Conservation (phyloP, 2,797 vertebrate species). For the Phylloscopus collybita region DNA sequence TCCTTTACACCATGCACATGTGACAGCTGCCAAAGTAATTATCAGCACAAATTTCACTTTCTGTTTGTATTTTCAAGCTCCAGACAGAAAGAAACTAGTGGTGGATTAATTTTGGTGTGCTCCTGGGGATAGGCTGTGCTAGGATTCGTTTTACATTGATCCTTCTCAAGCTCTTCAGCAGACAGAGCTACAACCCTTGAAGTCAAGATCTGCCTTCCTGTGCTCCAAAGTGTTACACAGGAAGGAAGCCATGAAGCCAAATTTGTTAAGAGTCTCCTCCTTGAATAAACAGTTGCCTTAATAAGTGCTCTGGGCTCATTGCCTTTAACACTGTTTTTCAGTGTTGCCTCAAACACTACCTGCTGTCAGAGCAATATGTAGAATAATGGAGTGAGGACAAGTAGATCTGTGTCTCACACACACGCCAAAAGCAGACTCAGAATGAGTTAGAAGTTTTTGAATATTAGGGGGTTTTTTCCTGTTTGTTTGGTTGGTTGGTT, state of each 20-base stretch:
- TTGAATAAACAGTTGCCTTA: neutral
- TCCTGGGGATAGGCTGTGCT: neutral
- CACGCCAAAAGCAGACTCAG: neutral
- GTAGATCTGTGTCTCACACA: neutral
- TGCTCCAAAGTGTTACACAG: neutral
- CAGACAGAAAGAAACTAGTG: neutral
- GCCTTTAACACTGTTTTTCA: neutral
- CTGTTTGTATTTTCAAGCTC: constrained; percentile 35
- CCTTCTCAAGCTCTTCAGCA: constrained; percentile 10
- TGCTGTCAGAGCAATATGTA: neutral
- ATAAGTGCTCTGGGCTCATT: neutral
- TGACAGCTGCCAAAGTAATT: constrained; percentile 60
- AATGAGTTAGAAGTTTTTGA: neutral
- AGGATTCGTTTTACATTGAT: constrained; percentile 7
- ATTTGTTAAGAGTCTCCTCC: neutral
- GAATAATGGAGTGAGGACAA: neutral
- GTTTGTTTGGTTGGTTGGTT: neutral
- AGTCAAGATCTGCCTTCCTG: constrained; percentile 7
- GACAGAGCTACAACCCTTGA: neutral
- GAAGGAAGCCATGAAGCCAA: neutral
- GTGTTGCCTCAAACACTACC: neutral
- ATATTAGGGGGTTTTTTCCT: neutral
- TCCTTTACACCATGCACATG: constrained; percentile 8
- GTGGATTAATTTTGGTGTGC: constrained; percentile 21
- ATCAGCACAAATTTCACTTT: constrained; percentile 40